These are phyloP conservation scores for Poecile atricapillus DNA, from an alignment of 2,113 vertebrate genomes.

Conservation along the genomic window DNA sequence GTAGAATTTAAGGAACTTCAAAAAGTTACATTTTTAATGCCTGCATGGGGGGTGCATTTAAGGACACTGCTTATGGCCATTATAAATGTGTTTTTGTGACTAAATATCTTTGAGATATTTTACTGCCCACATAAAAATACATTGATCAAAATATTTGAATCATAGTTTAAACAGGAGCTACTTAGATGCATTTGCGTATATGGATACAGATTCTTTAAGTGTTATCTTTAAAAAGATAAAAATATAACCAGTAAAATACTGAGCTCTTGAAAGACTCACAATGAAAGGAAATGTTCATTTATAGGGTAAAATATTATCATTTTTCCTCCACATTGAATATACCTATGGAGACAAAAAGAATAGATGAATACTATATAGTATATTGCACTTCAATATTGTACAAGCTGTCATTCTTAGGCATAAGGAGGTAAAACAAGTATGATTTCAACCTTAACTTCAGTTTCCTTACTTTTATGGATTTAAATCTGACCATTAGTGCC, in stretches of 20 bases:
- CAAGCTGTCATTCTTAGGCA: neutral
- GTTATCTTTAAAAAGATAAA: neutral
- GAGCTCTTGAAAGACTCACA: neutral
- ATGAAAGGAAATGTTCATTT: neutral
- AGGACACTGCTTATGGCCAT: neutral
- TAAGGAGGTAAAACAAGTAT: constrained; percentile 1
- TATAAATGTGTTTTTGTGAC: neutral
- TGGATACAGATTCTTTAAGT: neutral
- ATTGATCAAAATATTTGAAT: neutral
- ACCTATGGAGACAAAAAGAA: neutral
- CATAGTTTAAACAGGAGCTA: neutral
- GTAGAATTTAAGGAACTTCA: neutral
- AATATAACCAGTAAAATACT: neutral
- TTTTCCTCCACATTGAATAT: neutral
- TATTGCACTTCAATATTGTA: neutral
- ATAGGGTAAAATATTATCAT: neutral
- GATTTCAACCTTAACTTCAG: constrained; percentile 14
- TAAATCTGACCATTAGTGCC: constrained; percentile 40
- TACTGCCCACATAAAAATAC: neutral
- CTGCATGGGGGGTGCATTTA: neutral
- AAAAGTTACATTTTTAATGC: neutral
- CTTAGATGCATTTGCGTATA: neutral
- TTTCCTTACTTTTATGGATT: constrained; percentile 39
- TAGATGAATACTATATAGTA: neutral
- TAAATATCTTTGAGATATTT: neutral